Conservation (phyloP, 2,113 vertebrate species). For the Talpa occidentalis region DNA sequence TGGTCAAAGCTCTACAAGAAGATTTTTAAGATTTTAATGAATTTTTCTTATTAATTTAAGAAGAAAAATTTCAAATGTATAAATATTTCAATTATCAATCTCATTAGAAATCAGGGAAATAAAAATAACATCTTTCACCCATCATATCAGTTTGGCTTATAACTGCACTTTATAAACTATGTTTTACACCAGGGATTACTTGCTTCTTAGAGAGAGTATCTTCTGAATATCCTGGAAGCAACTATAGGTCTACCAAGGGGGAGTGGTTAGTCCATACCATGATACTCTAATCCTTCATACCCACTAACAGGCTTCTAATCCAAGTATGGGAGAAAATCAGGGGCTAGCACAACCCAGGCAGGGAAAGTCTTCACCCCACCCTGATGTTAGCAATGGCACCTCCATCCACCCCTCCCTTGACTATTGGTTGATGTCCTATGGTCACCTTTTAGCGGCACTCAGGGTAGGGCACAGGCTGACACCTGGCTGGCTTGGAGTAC, state of each 20-base stretch:
- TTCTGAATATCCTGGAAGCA: neutral
- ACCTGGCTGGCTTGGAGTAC: neutral
- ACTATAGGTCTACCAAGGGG: neutral
- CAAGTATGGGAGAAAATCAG: no score
- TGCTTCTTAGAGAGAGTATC: no score
- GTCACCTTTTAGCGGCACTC: neutral
- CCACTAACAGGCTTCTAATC: neutral
- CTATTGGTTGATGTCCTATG: neutral
- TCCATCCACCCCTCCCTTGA: neutral
- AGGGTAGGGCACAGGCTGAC: neutral
- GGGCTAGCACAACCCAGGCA: no score
- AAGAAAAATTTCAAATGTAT: neutral
- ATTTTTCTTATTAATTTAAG: no score
- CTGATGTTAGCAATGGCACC: neutral
- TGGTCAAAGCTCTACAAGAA: neutral
- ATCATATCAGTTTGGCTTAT: neutral
- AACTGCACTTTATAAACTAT: no score
- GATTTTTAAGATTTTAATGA: no score
- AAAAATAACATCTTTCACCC: neutral
- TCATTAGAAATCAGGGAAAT: neutral
- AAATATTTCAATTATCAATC: neutral
- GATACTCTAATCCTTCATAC: neutral
- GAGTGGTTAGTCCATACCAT: neutral
- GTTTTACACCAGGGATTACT: no score
- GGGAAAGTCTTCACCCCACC: neutral